Evolutionary conservation across 2,888 invertebrate species (phyloP), one percentile per base, ranked within the genome.

Genomic region (Phasia obesa): DNA sequence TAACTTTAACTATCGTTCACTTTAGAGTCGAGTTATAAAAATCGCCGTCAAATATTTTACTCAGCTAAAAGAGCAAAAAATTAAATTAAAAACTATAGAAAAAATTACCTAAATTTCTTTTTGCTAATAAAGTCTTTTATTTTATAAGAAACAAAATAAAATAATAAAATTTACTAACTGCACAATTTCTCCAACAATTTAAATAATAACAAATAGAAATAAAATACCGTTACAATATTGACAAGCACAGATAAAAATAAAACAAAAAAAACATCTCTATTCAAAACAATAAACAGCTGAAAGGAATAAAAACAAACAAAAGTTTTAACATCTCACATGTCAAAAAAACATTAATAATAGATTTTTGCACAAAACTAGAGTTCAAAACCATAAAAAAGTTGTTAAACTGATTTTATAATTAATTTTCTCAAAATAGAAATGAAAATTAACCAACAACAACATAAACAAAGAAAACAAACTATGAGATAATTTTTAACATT

Each of bases 321-420:
- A 35, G 27, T 13, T 17, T 17, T 19, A 23, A 65, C 7, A 38
- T 25, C 15, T 73, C 9, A 27, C 73, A 62, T 62, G 60, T 53
- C 73, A 42, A 42, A 62, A 62, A 71, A 49, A 62, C 47, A 78
- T 78, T 70, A 70, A 64, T 57, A 35, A 69, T 17, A 23, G 6
- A 15, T 44, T 44, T 21, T 51, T 19, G 38, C 19, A 11, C 19
- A 64, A 74, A 44, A n/a, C n/a, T n/a, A 23, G 21, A 59, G 59
- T 59, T 49, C 31, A 71, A 31, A 71, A 49, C 17, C 44, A 17
- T 44, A 71, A 49, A 51, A 57, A 57, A 42, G 17, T 53, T n/a
- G n/a, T n/a, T 23, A 17, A 59, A 67, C 25, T 55, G 59, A 73
- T 73, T 60, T 79, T 62, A 74, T 64, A 80, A 71, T 74, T 74